Base-by-base conservation (phyloP, 2,113 vertebrate genomes). In the Andinoacara biseriatus region DNA sequence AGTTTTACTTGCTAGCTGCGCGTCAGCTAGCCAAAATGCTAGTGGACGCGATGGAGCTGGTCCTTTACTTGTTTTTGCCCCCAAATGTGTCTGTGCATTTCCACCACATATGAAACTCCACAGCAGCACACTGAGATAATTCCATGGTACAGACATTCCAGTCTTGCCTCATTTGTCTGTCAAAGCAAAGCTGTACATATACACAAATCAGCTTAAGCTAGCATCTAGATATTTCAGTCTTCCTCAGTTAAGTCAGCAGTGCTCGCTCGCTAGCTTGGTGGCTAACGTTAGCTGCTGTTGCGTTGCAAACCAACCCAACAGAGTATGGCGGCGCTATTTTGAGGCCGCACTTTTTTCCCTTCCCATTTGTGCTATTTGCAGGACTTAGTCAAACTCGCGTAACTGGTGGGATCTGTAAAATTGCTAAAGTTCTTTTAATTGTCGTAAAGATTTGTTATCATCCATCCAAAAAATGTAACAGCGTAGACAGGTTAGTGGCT, bases 1-100 rank as follows among this genome's bases (percentile, higher is more conserved):
- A 96, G 95, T 96, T 96, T 94, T 91, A 91, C 84, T 94, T 59
- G 95, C 94, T 93, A 94, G 92, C 93, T 86, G 78, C 80, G 84
- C 83, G 84, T 91, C 90, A 91, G 94, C 92, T 90, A 86, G 87
- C 91, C 60, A 33, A 26, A 75, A 78, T 80, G 85, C 84, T 84
- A 86, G 57, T 80, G 33, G 61, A 18, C 56, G 69, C 82, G 78
- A 13, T 67, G 31, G 69, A 62, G 60, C 79, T 80, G 57, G 2
- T 84, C 10, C 35, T 43, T 5, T 62, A 79, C 52, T 62, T 60
- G 35, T n/a, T 74, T 60, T 56, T 74, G 3, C 20, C 17, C 18
- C 10, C 10, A 54, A 40, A 54, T 17, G 3, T 20, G 24, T 46
- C 22, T 5, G 65, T 69, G 24, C 33, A 59, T 61, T 58, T 14